Percentiles rank a stretch among this genome's conserved stretches.
Conservation (phyloP, 2,113 vertebrate genomes). For the Ivindomyrus marchei region DNA sequence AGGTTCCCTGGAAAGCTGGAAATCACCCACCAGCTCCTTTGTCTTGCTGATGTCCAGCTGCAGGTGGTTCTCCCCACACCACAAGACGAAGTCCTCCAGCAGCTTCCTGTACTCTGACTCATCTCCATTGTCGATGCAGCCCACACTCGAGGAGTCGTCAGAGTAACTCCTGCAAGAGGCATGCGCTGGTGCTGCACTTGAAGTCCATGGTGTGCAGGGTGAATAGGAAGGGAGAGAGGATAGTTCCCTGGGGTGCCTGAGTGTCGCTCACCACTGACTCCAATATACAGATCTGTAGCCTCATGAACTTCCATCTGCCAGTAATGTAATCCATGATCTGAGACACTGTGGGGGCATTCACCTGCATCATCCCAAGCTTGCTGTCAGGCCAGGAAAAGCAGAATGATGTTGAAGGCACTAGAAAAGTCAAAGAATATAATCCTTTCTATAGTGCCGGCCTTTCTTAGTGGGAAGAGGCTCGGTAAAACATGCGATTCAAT, state of each 20-base stretch:
- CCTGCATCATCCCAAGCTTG: neutral
- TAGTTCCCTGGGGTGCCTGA: neutral
- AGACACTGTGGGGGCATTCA: neutral
- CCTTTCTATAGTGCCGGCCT: neutral
- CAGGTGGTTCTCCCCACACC: neutral
- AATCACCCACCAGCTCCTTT: neutral
- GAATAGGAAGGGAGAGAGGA: neutral
- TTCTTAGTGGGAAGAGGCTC: neutral
- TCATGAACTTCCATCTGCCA: neutral
- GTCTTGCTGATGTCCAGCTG: neutral
- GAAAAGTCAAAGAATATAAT: neutral
- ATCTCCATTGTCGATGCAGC: neutral
- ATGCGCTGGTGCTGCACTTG: neutral
- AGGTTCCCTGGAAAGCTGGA: neutral
- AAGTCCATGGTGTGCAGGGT: neutral
- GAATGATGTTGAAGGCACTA: conserved; percentile 4
- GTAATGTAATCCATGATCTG: neutral
- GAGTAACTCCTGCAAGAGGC: neutral
- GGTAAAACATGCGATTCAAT: neutral
- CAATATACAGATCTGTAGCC: neutral
- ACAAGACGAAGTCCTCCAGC: neutral
- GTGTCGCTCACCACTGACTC: neutral
- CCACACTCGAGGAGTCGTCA: neutral
- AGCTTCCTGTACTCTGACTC: neutral
- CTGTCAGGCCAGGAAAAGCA: neutral